Evolutionary conservation across 1,140 invertebrate genomes (phyloP).

Genomic region (Dermatophagoides farinae): DNA sequence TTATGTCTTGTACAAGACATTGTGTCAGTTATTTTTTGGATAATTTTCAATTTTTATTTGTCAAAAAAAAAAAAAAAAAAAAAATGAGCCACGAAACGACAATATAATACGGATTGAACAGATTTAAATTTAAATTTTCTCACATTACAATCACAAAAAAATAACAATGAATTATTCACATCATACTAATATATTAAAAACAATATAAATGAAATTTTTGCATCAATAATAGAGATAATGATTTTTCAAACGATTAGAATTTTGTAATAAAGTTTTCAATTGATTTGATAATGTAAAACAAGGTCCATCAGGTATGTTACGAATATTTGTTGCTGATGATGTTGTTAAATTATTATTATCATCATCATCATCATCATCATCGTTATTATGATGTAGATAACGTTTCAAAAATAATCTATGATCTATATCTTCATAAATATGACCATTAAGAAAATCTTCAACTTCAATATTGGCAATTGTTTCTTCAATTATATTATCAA

Average conservation of each 20-base stretch:
- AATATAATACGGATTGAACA: too few relatives aligned
- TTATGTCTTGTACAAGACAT: too few relatives aligned
- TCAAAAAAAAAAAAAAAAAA: too few relatives aligned
- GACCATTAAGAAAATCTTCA: conserved; percentile 2
- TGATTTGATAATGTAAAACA: conserved; percentile 9
- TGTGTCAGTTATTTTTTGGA: too few relatives aligned
- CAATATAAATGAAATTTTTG: not conserved
- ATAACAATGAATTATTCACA: not conserved
- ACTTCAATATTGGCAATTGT: not conserved
- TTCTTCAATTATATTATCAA: not conserved
- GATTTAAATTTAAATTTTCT: too few relatives aligned
- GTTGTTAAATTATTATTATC: not conserved
- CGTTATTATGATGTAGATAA: not conserved
- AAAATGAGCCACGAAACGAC: too few relatives aligned
- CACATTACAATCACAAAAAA: not conserved
- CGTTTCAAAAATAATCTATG: not conserved
- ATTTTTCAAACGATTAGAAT: not conserved
- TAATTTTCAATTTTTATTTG: too few relatives aligned
- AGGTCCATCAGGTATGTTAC: not conserved
- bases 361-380: not conserved
- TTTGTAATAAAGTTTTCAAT: conserved; percentile 4
- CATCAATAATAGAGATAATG: not conserved
- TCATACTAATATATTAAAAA: not conserved
- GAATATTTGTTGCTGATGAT: not conserved
- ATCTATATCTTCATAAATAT: not conserved